Evolutionary conservation across 2,888 invertebrate genomes (phyloP).

Genomic region (Odontomyia ornata): DNA sequence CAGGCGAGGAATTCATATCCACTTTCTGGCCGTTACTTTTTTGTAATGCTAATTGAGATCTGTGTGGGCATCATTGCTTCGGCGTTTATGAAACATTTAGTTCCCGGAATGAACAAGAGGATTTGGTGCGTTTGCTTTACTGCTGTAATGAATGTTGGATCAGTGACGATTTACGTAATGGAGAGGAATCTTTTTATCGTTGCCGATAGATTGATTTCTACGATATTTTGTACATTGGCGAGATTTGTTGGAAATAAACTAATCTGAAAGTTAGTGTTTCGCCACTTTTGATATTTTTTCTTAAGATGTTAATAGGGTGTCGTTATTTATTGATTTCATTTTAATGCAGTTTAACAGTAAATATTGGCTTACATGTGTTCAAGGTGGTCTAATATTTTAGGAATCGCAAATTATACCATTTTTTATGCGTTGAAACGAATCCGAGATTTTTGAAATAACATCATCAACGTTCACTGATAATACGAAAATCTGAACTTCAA

Average conservation of each 20-base stretch:
- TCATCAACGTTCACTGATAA: too few species aligned
- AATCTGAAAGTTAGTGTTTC: neutral
- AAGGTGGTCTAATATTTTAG: too few species aligned
- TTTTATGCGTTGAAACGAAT: too few species aligned
- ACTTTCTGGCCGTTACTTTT: constrained; percentile 38
- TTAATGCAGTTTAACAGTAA: neutral
- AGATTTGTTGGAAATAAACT: neutral
- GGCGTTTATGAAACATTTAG: neutral
- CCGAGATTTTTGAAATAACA: too few species aligned
- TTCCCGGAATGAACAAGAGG: neutral
- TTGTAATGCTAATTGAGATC: constrained; percentile 43
- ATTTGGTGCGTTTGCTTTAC: neutral
- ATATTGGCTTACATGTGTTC: neutral
- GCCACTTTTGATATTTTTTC: neutral
- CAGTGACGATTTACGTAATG: constrained; percentile 15
- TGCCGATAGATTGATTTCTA: neutral
- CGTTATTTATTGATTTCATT: neutral
- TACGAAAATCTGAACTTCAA: too few species aligned
- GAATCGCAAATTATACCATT: too few species aligned
- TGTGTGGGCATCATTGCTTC: constrained; percentile 33
- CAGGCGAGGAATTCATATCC: neutral
- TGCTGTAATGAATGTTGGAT: constrained; percentile 2
- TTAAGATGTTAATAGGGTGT: neutral
- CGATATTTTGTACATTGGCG: too few species aligned
- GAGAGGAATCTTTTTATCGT: neutral